Evolutionary conservation across 2,888 invertebrate genomes (phyloP), one percentile per base, ranked within the genome.

Genomic region (Xylocampa areola): DNA sequence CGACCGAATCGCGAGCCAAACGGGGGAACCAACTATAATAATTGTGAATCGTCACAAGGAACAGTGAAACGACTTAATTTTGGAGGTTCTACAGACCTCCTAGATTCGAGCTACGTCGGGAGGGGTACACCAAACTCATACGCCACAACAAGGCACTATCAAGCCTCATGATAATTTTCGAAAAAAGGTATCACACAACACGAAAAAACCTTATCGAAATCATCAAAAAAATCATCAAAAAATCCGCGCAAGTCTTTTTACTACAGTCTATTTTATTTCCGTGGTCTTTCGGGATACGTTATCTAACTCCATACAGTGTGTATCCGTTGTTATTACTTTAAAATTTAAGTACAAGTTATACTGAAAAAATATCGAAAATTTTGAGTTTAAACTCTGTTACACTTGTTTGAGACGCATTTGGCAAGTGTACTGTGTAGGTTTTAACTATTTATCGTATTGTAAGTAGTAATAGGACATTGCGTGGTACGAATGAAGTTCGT

Each of bases 171-270:
- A 79, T 77, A 81, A 80, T 82, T 81, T 84, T 85, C 78, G 77
- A 82, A 87, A 87, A 84, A 88, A 85, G 79, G 79, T 78, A 69
- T 79, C 77, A 85, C 87, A 90, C 90, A 86, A 91, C 89, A 91
- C 88, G 84, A 88, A 91, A 89, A 91, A 86, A 87, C 80, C 77
- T 73, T 84, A 84, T 88, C 89, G 87, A 89, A 89, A 87, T 84
- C 76, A 87, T 84, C 84, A 88, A 91, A 91, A 91, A 91, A 86
- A 80, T 78, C 77, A 89, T 91, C 88, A 91, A 92, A 92, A 73
- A 92, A 89, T 88, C 86, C 91, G 87, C 90, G 88, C 90, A 90
- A 92, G 92, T 90, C 91, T 91, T 91, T 91, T 88, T 79, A 81
- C 90, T 91, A 91, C 91, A 92, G 92, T 92, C 92, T 91, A 88